Conservation (phyloP, 1,140 invertebrate species). For the Pentalonia nigronervosa region DNA sequence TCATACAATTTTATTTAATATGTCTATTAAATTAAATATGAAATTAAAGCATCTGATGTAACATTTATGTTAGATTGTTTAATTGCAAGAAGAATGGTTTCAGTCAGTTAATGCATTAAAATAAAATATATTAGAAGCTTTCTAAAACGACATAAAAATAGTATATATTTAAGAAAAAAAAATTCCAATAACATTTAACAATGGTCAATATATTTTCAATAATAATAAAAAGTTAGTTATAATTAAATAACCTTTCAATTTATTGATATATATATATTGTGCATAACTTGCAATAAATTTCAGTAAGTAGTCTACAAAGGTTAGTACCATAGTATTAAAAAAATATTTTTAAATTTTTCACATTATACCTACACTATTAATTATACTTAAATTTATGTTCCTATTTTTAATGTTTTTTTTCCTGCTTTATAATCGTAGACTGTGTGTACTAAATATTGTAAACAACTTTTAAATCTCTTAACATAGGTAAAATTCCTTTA, state of each 20-base stretch:
- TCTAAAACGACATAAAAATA: background rate
- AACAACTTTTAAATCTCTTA: slow-evolving; percentile 9
- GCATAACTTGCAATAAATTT: background rate
- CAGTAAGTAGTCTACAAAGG: background rate
- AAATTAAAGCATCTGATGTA: background rate
- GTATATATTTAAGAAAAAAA: background rate
- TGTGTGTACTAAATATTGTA: background rate
- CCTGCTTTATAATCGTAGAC: background rate
- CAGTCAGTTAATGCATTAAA: background rate
- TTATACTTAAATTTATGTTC: slow-evolving; percentile 6
- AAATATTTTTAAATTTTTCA: background rate
- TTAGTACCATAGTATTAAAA: background rate
- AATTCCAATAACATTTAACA: no score
- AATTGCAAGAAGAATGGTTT: background rate
- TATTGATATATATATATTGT: background rate
- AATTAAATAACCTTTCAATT: background rate
- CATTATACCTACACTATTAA: background rate
- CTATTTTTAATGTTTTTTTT: background rate
- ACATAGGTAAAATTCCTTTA: background rate
- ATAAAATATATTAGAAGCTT: background rate
- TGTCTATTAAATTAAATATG: background rate
- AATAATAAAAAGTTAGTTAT: no score
- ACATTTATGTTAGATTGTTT: background rate
- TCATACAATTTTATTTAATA: background rate
- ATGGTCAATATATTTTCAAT: no score